Evolutionary conservation across 2,113 vertebrate genomes (phyloP).

Genomic region (Poecilia latipinna): DNA sequence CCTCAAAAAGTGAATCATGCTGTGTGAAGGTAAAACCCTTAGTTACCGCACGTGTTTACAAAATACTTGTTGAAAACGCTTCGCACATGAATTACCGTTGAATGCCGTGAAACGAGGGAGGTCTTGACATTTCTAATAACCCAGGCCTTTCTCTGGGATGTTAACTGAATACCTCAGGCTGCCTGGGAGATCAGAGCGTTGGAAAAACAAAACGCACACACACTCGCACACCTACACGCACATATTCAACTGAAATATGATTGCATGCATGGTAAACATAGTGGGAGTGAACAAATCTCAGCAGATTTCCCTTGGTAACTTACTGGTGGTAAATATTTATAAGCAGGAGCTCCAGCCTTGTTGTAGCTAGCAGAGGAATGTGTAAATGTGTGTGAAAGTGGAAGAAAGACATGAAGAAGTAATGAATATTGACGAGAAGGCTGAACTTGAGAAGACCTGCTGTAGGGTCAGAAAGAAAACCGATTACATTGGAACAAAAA

Average conservation of each 20-base stretch:
- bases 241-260: constrained; percentile 11
- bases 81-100: constrained; percentile 3
- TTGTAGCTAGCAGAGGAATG: constrained; percentile 16
- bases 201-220: constrained; percentile 21
- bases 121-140: constrained; percentile 32
- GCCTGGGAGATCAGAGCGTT: constrained; percentile 22
- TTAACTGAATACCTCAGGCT: constrained; percentile 41
- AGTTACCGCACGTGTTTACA: neutral
- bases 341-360: constrained; percentile 31
- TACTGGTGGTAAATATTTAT: constrained; percentile 69
- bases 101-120: constrained; percentile 12
- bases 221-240: neutral
- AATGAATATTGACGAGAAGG: constrained; percentile 37
- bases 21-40: neutral
- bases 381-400: constrained; percentile 30
- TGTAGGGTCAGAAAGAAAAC: constrained; percentile 12
- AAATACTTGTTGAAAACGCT: constrained; percentile 1
- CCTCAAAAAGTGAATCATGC: neutral
- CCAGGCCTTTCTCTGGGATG: constrained; percentile 28
- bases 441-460: constrained; percentile 33
- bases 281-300: constrained; percentile 42
- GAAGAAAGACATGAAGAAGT: constrained; percentile 17
- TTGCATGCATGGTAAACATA: constrained; percentile 36
- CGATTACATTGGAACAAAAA: neutral
- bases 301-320: constrained; percentile 48